These are phyloP conservation scores for Saguinus imperator DNA, from an alignment of 2,113 vertebrate species.

Conservation along the genomic window DNA sequence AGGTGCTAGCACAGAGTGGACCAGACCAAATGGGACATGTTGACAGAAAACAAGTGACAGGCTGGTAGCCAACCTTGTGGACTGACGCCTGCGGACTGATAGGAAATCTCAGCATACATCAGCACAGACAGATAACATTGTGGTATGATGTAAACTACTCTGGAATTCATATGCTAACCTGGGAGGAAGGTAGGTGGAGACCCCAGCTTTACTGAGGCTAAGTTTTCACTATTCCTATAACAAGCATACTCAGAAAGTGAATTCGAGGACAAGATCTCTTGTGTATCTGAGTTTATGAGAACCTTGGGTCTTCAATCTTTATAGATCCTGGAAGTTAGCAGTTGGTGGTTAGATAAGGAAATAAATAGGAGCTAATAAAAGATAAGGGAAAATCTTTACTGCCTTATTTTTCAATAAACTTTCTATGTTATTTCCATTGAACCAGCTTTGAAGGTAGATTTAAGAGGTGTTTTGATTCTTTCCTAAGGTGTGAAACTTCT, in stretches of 20 bases:
- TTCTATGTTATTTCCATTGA: not conserved
- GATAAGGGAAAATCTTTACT: not conserved
- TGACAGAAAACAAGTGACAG: not conserved
- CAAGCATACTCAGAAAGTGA: not conserved
- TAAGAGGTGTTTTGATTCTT: constrained; percentile 23
- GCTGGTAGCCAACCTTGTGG: not conserved
- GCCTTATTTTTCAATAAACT: constrained; percentile 15
- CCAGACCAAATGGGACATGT: not conserved
- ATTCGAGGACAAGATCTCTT: constrained; percentile 16
- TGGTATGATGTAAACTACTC: not conserved
- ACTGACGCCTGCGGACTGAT: not conserved
- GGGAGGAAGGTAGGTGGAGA: not conserved
- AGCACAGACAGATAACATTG: not conserved
- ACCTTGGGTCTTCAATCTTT: not conserved
- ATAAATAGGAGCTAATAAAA: not conserved
- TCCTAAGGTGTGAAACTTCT: constrained; percentile 21
- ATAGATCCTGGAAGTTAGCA: not conserved
- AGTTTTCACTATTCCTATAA: constrained; percentile 22
- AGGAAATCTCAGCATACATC: not conserved
- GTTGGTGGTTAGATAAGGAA: not conserved
- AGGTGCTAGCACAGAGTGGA: not conserved
- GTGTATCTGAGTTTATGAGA: constrained; percentile 34
- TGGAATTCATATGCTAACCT: constrained; percentile 13
- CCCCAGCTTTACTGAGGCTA: not conserved
- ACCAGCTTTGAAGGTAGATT: not conserved